These are phyloP conservation scores for Suncus etruscus DNA, from an alignment of 2,113 vertebrate genomes.

Conservation along the genomic window DNA sequence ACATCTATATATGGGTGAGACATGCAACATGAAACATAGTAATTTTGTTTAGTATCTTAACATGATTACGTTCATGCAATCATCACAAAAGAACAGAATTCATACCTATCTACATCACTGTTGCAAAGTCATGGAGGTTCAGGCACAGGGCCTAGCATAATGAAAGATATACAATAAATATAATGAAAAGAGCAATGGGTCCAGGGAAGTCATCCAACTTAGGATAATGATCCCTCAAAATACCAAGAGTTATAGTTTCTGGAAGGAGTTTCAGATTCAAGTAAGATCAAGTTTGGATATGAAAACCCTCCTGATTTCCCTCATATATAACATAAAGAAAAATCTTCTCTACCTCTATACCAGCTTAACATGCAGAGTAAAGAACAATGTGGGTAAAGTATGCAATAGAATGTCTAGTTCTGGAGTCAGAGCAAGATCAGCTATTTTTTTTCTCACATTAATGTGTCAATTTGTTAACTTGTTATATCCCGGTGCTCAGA, in stretches of 20 bases:
- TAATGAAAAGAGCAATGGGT: too few relatives aligned
- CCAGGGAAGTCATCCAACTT: neutral
- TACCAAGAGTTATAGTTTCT: neutral
- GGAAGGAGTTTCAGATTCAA: neutral
- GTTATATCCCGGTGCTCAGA: neutral
- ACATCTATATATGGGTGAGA: conserved; percentile 14
- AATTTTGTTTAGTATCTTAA: neutral
- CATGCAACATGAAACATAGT: neutral
- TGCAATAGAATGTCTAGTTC: neutral
- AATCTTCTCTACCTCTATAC: neutral
- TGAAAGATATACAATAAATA: neutral
- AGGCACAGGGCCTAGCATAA: neutral
- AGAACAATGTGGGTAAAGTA: neutral
- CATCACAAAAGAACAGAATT: neutral
- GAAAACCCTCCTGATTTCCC: neutral
- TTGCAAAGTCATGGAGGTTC: neutral
- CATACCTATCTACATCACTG: neutral
- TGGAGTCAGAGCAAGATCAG: neutral
- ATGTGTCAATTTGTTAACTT: neutral
- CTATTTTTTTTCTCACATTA: neutral
- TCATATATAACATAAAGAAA: neutral
- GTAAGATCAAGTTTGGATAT: neutral
- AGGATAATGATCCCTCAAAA: neutral
- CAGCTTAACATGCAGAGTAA: conserved; percentile 7
- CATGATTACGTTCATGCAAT: neutral